Evolutionary conservation across 2,113 vertebrate species (phyloP).

Genomic region (Amphilophus citrinellus): DNA sequence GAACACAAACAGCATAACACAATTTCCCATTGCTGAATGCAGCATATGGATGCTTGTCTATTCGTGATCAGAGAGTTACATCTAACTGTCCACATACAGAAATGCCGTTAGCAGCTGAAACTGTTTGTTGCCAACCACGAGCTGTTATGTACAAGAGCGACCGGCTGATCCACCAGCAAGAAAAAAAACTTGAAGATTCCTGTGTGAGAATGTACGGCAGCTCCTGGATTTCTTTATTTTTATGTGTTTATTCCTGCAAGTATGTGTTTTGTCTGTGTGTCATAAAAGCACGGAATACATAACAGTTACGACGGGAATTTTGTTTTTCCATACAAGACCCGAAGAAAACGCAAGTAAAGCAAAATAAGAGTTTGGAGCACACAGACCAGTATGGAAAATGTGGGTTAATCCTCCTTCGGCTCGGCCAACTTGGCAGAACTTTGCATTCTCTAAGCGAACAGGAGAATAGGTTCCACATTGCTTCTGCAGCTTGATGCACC

Average conservation of each 20-base stretch:
- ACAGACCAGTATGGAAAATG: constrained; percentile 77
- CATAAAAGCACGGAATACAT: constrained; percentile 40
- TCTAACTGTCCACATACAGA: neutral
- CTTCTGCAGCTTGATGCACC: constrained; percentile 55
- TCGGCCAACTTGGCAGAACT: constrained; percentile 76
- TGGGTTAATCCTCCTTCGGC: constrained; percentile 71
- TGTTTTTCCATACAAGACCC: constrained; percentile 58
- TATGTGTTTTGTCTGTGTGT: constrained; percentile 32
- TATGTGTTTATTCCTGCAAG: constrained; percentile 18
- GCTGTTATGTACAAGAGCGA: neutral
- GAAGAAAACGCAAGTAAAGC: constrained; percentile 68
- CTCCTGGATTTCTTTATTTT: neutral
- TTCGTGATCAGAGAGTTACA: neutral
- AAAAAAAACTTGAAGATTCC: constrained; percentile 9
- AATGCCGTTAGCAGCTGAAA: constrained; percentile 12
- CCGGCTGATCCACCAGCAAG: neutral
- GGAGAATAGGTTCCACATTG: constrained; percentile 74
- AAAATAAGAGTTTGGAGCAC: constrained; percentile 62
- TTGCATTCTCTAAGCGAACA: constrained; percentile 73
- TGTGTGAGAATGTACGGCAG: neutral
- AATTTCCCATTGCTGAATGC: neutral
- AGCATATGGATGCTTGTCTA: neutral
- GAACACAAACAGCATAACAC: neutral
- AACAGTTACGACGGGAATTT: constrained; percentile 38
- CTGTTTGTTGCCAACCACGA: neutral